Conservation (phyloP, 2,797 vertebrate genomes). For the Chrysolophus pictus region DNA sequence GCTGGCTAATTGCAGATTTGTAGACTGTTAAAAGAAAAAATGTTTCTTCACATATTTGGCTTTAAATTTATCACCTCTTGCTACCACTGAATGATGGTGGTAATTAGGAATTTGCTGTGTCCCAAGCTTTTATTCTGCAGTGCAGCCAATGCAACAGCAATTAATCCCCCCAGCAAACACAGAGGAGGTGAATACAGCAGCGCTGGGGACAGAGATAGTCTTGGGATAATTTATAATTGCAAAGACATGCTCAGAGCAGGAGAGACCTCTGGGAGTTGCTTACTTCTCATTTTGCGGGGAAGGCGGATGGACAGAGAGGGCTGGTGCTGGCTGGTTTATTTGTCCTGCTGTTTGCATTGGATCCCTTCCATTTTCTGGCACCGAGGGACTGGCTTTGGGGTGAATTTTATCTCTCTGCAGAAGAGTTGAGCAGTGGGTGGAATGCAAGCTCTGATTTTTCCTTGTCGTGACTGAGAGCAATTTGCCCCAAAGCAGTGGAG, state of each 20-base stretch:
- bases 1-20: neutral
- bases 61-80: slow-evolving; percentile 37
- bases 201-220: slow-evolving; percentile 26
- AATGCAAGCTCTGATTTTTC: neutral
- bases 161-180: slow-evolving; percentile 23
- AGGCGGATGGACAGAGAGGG: neutral
- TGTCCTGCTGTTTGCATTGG: slow-evolving; percentile 24
- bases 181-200: slow-evolving; percentile 17
- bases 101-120: slow-evolving; percentile 30
- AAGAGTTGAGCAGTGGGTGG: neutral
- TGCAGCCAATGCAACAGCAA: slow-evolving; percentile 30
- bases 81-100: neutral
- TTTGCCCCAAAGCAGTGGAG: neutral
- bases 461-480: neutral
- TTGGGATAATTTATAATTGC: slow-evolving; percentile 56
- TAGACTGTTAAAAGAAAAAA: neutral
- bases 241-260: neutral
- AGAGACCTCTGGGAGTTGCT: slow-evolving; percentile 31
- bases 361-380: slow-evolving; percentile 12
- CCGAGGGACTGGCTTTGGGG: neutral
- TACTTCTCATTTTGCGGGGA: neutral
- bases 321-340: neutral
- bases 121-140: slow-evolving; percentile 19
- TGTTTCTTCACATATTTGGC: slow-evolving; percentile 4
- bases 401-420: neutral